phyloP scores from a whole-genome alignment of 2,113 vertebrate species.

The Brachyhypopomus occidentalis region DNA sequence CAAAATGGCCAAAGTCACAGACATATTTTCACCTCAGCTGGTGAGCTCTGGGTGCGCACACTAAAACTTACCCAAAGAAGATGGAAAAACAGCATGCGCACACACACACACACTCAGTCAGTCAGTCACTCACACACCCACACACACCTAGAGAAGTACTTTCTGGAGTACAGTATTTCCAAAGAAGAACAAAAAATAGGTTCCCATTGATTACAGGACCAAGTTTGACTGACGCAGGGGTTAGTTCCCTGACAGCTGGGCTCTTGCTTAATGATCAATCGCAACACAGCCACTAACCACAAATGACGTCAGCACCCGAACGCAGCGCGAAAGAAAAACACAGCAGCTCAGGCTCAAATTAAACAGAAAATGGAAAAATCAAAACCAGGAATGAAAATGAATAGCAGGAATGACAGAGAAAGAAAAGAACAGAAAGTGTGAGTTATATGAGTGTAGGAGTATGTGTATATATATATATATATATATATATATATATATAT shows the following conservation, averaged over 20 bases:
- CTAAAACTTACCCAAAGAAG: neutral
- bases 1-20: slow-evolving; percentile 1
- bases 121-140: slow-evolving; percentile 30
- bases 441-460: neutral
- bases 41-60: neutral
- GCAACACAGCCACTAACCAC: slow-evolving; percentile 45
- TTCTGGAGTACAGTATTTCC: slow-evolving; percentile 5
- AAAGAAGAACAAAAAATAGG: neutral
- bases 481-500: no score
- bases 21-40: neutral
- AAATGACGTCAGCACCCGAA: slow-evolving; percentile 58
- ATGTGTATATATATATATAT: no score
- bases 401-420: slow-evolving; percentile 29
- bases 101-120: neutral
- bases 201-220: slow-evolving; percentile 22
- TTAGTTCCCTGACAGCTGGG: slow-evolving; percentile 36
- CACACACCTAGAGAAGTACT: neutral
- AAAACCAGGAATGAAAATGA: slow-evolving; percentile 17
- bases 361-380: slow-evolving; percentile 49
- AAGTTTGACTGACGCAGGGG: slow-evolving; percentile 33
- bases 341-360: slow-evolving; percentile 31
- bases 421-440: slow-evolving; percentile 3
- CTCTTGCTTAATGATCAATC: slow-evolving; percentile 42
- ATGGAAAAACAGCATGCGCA: neutral
- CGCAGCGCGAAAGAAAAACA: slow-evolving; percentile 54